Evolutionary conservation across 30 jellyfish, hydroid and myxozoan genomes (phyloP).

Genomic region (Cassiopea xamachana): DNA sequence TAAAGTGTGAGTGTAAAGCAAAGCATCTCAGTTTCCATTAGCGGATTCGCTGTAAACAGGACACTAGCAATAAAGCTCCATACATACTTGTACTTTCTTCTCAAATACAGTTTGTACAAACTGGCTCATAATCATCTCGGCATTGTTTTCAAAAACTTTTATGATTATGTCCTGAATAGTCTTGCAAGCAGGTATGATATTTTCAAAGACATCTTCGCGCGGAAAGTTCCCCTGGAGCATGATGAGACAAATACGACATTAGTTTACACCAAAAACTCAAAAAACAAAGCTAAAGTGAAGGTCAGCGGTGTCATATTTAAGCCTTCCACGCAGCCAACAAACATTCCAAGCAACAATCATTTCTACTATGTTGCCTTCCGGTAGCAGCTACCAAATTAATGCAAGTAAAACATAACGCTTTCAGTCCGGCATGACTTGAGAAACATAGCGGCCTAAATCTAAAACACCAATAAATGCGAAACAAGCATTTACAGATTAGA

Average conservation of each 20-base stretch:
- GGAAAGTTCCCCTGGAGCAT: conserved; percentile 71
- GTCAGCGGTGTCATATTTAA: too few relatives aligned
- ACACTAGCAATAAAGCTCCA: neutral
- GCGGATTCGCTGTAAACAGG: neutral
- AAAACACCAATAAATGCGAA: too few relatives aligned
- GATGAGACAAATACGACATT: neutral
- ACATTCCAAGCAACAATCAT: too few relatives aligned
- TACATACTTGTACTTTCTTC: conserved; percentile 80
- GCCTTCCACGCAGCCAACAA: too few relatives aligned
- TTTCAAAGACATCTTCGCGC: conserved; percentile 80
- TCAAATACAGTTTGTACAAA: conserved; percentile 91
- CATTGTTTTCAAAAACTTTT: conserved; percentile 92
- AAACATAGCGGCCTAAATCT: too few relatives aligned
- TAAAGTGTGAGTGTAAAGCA: neutral
- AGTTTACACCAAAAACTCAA: too few relatives aligned
- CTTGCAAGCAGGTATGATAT: conserved; percentile 89
- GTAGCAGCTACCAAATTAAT: too few relatives aligned
- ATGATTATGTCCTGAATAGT: conserved; percentile 82
- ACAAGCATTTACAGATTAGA: too few relatives aligned
- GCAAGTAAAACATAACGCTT: too few relatives aligned
- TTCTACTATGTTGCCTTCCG: too few relatives aligned
- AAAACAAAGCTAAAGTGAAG: too few relatives aligned
- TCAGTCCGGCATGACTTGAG: too few relatives aligned
- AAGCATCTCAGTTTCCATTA: neutral
- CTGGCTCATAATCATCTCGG: conserved; percentile 95